Conservation (phyloP, 2,113 vertebrate genomes). For the Oncorhynchus nerka region DNA sequence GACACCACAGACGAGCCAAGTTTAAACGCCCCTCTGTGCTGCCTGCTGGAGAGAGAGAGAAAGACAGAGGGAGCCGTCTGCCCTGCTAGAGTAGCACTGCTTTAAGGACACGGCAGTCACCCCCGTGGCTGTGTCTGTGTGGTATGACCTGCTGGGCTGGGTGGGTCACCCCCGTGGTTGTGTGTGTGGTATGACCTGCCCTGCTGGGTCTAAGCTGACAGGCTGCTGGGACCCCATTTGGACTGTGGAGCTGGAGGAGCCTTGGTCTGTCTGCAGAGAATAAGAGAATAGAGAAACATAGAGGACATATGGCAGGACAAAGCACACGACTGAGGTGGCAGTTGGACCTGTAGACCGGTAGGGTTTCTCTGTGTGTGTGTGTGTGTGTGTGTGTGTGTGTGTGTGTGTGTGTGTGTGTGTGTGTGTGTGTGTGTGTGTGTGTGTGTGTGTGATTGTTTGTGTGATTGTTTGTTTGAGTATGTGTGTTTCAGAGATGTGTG, state of each 20-base stretch:
- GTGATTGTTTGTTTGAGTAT: no score
- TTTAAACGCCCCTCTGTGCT: constrained; percentile 43
- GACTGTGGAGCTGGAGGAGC: constrained; percentile 30
- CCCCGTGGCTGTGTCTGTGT: constrained; percentile 17
- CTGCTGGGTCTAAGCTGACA: constrained; percentile 22
- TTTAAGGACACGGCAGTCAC: constrained; percentile 33
- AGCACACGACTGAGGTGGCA: constrained; percentile 22
- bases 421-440: no score
- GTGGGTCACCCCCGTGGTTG: neutral
- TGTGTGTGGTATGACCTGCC: neutral
- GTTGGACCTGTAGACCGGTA: constrained; percentile 45
- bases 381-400: neutral
- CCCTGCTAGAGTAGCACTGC: constrained; percentile 33
- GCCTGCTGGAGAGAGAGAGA: constrained; percentile 29
- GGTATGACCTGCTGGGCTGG: constrained; percentile 34
- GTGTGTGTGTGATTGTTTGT: no score
- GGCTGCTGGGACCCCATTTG: constrained; percentile 36
- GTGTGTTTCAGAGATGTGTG: no score
- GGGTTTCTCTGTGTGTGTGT: constrained; percentile 1
- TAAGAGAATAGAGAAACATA: constrained; percentile 16
- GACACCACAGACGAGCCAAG: constrained; percentile 50
- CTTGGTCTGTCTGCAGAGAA: neutral
- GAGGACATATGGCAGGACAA: constrained; percentile 17
- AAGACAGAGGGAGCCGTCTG: constrained; percentile 25
- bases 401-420: no score